Evolutionary conservation across 2,888 invertebrate species (phyloP).

Genomic region (Malacosoma neustria): DNA sequence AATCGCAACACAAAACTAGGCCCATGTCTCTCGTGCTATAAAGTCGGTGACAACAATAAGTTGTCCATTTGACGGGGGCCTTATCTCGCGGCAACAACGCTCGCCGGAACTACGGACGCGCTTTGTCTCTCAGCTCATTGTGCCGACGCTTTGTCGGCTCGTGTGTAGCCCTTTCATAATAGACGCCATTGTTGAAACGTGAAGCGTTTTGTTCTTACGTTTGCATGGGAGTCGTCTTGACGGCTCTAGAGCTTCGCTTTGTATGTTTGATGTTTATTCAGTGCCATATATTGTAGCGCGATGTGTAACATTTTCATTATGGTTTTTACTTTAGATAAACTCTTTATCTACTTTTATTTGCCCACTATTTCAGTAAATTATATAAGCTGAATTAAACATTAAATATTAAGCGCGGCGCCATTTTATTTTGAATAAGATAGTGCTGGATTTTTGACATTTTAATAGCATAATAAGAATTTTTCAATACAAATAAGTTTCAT

Average conservation of each 20-base stretch:
- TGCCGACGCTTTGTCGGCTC: slow-evolving; percentile 12
- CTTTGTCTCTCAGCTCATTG: slow-evolving; percentile 24
- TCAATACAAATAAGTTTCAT: too few relatives aligned
- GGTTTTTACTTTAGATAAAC: too few relatives aligned
- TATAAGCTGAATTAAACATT: too few relatives aligned
- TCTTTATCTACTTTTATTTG: too few relatives aligned
- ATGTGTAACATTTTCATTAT: too few relatives aligned
- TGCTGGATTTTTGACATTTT: too few relatives aligned
- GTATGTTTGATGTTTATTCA: background rate
- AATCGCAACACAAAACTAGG: too few relatives aligned
- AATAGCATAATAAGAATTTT: too few relatives aligned
- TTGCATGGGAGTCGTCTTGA: background rate
- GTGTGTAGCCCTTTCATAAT: background rate
- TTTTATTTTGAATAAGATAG: too few relatives aligned
- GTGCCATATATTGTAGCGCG: background rate
- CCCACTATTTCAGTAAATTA: too few relatives aligned
- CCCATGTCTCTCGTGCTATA: too few relatives aligned
- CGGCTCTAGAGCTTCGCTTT: background rate
- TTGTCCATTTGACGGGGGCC: slow-evolving; percentile 11
- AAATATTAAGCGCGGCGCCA: too few relatives aligned
- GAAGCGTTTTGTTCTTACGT: background rate
- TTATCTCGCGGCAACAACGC: slow-evolving; percentile 24
- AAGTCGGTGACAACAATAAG: slow-evolving; percentile 14
- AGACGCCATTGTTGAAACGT: background rate
- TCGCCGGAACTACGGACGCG: slow-evolving; percentile 24